Conservation (phyloP, 2,888 invertebrate species). For the Gerris lacustris region DNA sequence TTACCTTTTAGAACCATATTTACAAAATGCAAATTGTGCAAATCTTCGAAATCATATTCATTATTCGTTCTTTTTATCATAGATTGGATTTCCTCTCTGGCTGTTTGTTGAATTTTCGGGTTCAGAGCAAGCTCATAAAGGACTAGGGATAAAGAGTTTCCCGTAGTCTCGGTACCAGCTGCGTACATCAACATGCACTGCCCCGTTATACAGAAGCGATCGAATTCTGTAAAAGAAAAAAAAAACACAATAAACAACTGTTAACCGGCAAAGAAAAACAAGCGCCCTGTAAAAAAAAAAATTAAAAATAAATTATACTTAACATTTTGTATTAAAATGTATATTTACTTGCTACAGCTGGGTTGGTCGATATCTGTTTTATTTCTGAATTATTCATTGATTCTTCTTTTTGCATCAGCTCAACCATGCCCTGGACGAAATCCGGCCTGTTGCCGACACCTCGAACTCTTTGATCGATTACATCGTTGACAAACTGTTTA, state of each 20-base stretch:
- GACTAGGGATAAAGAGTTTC: background rate
- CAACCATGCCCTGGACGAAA: background rate
- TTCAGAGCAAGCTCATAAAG: background rate
- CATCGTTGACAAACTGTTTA: background rate
- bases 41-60: background rate
- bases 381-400: background rate
- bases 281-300: too few species aligned
- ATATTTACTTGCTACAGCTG: too few species aligned
- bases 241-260: too few species aligned
- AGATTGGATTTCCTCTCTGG: background rate
- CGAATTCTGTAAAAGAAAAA: background rate
- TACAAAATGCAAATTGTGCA: background rate
- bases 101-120: background rate
- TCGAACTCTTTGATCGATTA: background rate
- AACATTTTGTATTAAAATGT: too few species aligned
- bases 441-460: background rate
- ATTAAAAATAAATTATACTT: too few species aligned
- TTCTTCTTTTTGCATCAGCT: background rate
- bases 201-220: background rate
- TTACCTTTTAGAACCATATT: background rate
- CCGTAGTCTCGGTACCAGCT: background rate
- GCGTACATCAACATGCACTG: background rate
- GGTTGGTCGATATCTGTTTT: background rate
- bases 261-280: too few species aligned
- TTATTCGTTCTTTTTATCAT: background rate